Base-by-base conservation (phyloP, 1,140 invertebrate species). In the Idris sp. region DNA sequence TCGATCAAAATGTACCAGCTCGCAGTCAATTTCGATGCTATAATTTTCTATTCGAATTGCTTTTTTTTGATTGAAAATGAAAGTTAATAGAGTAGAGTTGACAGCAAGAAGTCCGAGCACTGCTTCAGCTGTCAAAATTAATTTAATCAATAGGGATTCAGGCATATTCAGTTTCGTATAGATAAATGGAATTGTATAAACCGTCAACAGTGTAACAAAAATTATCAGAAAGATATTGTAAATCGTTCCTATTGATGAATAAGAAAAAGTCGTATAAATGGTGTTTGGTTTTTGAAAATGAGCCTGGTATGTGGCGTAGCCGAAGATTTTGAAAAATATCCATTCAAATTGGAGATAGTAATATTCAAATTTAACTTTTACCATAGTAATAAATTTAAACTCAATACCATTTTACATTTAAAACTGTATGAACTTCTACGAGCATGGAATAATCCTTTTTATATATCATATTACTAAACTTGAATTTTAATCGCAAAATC, bases 261-360 rank as follows among this genome's bases (percentile, higher is more conserved):
- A n/a, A 9, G 19, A n/a, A 16, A 28, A 33, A 36, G 19, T 31
- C 1, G 31, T 49, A 36, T n/a, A n/a, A n/a, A 28, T 0, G 0
- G 3, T 7, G 22, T 41, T 35, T 0, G 19, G 19, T 0, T 41
- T 26, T 10, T 3, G n/a, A 7, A 56, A 56, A 0, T 40, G 1
- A 0, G 41, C 7, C 0, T 22, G 33, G 19, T 56, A 67, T 8
- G 62, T 40, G 2, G 62, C 51, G 10, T 33, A 56, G 2, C 62
- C 62, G 9, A 56, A 9, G 0, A 67, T 11, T 48, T 67, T 67
- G 19, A 48, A 67, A 25, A 26, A 0, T 4, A 49, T 25, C 51
- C 51, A 67, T 22, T 44, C n/a, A 0, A 40, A 4, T 36, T 28
- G 46, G 0, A 30, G 28, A 35, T 59, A 25, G 22, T 25, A n/a